These are phyloP conservation scores for Erythrocebus patas DNA, from an alignment of 2,113 vertebrate species.

Conservation along the genomic window DNA sequence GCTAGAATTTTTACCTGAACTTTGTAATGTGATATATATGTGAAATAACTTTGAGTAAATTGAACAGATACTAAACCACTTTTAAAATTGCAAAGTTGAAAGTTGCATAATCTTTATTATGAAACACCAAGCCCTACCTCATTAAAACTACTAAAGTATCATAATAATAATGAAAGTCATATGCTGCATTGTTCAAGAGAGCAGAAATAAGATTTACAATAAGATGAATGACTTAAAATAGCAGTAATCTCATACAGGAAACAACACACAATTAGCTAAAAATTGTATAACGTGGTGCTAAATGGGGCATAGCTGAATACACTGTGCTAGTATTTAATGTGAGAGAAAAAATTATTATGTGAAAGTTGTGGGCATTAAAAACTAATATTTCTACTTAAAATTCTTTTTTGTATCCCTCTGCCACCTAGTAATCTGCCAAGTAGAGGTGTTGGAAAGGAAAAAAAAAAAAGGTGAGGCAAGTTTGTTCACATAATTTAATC, in stretches of 20 bases:
- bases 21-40: background rate
- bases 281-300: slow-evolving; percentile 60
- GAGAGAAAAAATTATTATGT: slow-evolving; percentile 65
- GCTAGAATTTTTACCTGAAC: slow-evolving; percentile 4
- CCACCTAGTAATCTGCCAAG: background rate
- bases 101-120: slow-evolving; percentile 57
- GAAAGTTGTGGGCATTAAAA: slow-evolving; percentile 63
- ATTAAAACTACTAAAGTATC: slow-evolving; percentile 65
- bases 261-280: slow-evolving; percentile 65
- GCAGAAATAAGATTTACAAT: slow-evolving; percentile 47
- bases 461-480: background rate
- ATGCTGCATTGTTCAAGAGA: slow-evolving; percentile 54
- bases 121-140: slow-evolving; percentile 50
- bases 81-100: slow-evolving; percentile 55
- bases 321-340: slow-evolving; percentile 57
- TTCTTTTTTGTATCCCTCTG: background rate
- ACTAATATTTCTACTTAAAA: slow-evolving; percentile 64
- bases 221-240: slow-evolving; percentile 63
- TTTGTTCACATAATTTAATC: background rate
- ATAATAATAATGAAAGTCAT: slow-evolving; percentile 41
- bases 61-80: slow-evolving; percentile 28
- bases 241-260: slow-evolving; percentile 58
- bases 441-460: background rate
- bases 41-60: slow-evolving; percentile 36
- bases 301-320: slow-evolving; percentile 64